Base-by-base conservation (phyloP, 2,888 invertebrate species). In the Graphium colonna region DNA sequence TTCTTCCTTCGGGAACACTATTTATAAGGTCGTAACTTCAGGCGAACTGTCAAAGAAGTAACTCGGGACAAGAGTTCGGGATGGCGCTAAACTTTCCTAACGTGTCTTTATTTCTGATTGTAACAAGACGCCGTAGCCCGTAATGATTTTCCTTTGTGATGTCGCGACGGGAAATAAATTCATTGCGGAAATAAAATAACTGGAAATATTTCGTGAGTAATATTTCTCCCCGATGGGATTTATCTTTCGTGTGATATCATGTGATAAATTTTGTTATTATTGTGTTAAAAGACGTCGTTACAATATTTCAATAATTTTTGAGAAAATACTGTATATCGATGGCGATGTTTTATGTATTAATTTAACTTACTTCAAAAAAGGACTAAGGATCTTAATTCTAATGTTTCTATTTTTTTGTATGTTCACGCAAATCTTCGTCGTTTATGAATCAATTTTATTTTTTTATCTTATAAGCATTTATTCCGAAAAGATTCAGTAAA, bases 21-120 rank as follows among this genome's bases (percentile, higher is more conserved):
- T 79, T 81, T 82, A 81, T 77, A 79, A 77, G 78, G 73, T 49
- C 49, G 40, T 49, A 78, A 77, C 75, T 79, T 77, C 73, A 77
- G 76, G 74, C 73, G 71, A 82, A 81, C 81, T 83, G 81, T 81
- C 82, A 78, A 80, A 82, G 75, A 73, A 77, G 67, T 67, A 63
- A 55, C 73, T 72, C 53, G 47, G 78, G 75, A 60, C 47, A 46
- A 75, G 68, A 79, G 73, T 82, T 82, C 64, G 67, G 62, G 73
- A 74, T 69, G 69, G 68, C 69, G 68, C 62, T 66, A 64, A 77
- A 83, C 21, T 21, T 79, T 67, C 59, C 67, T 71, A 71, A 79
- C 75, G 73, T 64, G 68, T 77, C 77, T 79, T 80, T 80, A 21
- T 81, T 77, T 79, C 75, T 71, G 75, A 76, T 77, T 78, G 77